These are phyloP conservation scores for Halictus rubicundus DNA, from an alignment of 1,140 invertebrate species.

Conservation along the genomic window DNA sequence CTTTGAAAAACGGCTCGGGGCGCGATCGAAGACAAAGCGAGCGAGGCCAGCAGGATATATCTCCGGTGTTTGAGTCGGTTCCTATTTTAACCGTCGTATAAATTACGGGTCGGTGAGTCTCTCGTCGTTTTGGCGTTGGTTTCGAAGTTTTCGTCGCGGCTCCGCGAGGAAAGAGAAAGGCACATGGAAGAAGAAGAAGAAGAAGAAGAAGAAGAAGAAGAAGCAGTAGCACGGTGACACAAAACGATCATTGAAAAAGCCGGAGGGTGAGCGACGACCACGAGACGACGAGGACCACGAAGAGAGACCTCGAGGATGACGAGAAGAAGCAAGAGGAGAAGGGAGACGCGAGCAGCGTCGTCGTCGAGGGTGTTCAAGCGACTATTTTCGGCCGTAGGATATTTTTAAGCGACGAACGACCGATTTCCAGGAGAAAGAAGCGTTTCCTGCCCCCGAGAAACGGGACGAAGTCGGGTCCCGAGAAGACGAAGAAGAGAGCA, in stretches of 20 bases:
- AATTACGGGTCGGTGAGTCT: conserved; percentile 53
- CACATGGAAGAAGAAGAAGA: not conserved
- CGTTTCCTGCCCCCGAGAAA: conserved; percentile 38
- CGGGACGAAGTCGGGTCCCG: too few species aligned
- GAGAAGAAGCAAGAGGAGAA: not conserved
- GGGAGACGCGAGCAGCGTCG: not conserved
- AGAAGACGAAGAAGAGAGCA: not conserved
- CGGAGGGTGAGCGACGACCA: conserved; percentile 5
- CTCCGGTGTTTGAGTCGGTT: conserved; percentile 55
- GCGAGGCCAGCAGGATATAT: conserved; percentile 42
- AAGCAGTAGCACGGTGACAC: conserved; percentile 6
- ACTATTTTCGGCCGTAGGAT: conserved; percentile 70
- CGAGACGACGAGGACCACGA: conserved; percentile 23
- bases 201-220: not conserved
- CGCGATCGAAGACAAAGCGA: not conserved
- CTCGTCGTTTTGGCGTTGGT: conserved; percentile 54
- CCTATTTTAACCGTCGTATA: conserved; percentile 66
- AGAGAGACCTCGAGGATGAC: conserved; percentile 20
- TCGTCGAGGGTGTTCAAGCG: conserved; percentile 54
- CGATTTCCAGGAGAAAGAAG: conserved; percentile 56
- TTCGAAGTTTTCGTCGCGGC: conserved; percentile 47
- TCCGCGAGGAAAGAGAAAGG: not conserved
- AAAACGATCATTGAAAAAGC: conserved; percentile 31
- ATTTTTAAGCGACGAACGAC: conserved; percentile 71
- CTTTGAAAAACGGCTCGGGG: not conserved